Evolutionary conservation across 2,888 invertebrate species (phyloP).

Genomic region (Poecilobothrus nobilitatus): DNA sequence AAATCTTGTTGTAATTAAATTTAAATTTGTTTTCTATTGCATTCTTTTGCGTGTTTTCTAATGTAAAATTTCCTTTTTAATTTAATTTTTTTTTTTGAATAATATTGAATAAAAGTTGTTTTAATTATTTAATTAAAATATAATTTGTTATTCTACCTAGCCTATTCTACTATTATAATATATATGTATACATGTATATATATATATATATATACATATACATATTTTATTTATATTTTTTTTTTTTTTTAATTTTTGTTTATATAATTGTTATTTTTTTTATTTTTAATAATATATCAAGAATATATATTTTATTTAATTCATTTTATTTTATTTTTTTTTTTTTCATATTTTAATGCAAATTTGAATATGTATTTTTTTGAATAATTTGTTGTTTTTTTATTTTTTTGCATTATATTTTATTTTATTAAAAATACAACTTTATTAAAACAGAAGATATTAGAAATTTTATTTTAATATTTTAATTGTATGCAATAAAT

Average conservation of each 20-base stretch:
- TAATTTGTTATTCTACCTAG: conserved; percentile 27
- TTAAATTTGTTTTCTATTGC: neutral
- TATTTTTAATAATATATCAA: conserved; percentile 12
- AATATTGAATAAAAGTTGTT: neutral
- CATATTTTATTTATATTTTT: conserved; percentile 19
- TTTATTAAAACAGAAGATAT: too few relatives aligned
- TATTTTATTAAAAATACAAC: too few relatives aligned
- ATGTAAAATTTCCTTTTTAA: neutral
- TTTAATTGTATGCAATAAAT: too few relatives aligned
- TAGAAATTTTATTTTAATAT: too few relatives aligned
- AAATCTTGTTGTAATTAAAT: neutral
- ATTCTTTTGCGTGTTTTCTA: neutral
- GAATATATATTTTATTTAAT: neutral
- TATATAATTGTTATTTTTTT: too few relatives aligned
- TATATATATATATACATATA: neutral
- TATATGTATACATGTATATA: conserved; percentile 21
- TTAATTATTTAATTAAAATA: conserved; percentile 21
- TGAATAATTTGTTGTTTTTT: too few relatives aligned
- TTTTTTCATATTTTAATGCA: conserved; percentile 12
- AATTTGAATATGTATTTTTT: neutral
- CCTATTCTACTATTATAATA: conserved; percentile 23
- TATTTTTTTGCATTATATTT: too few relatives aligned
- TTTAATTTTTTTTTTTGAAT: neutral
- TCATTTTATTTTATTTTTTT: neutral
- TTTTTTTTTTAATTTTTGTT: conserved; percentile 14